These are phyloP conservation scores for Cottus gobio DNA, from an alignment of 2,113 vertebrate genomes.

Conservation along the genomic window DNA sequence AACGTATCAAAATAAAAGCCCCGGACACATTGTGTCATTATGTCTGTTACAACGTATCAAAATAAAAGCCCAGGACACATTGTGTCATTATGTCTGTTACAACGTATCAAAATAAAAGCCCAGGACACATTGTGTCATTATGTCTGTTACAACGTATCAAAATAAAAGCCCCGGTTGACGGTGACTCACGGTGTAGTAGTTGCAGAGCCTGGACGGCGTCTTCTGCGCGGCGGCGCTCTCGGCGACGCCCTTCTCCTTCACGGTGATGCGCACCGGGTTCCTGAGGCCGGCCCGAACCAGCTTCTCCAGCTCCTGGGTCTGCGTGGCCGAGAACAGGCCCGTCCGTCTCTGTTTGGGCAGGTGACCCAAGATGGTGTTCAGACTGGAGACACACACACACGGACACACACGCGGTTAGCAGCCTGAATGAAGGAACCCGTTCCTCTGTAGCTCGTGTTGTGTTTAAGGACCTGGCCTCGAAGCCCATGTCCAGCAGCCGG, in stretches of 20 bases:
- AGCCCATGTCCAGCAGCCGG: conserved; percentile 95
- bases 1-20: too few species aligned
- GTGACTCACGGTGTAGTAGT: conserved; percentile 90
- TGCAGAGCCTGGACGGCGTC: conserved; percentile 91
- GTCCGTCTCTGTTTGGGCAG: conserved; percentile 97
- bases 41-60: too few species aligned
- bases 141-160: too few species aligned
- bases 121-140: not conserved
- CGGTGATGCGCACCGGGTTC: conserved; percentile 93
- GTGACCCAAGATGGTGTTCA: conserved; percentile 91
- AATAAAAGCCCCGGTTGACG: too few species aligned
- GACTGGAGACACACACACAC: conserved; percentile 72
- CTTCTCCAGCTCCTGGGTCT: conserved; percentile 97
- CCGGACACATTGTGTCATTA: not conserved
- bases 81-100: too few species aligned
- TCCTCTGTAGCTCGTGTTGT: not conserved
- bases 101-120: too few species aligned
- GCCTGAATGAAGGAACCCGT: not conserved
- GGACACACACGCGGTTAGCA: not conserved
- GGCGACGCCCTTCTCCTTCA: conserved; percentile 94
- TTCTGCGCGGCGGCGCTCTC: conserved; percentile 86
- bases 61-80: too few species aligned
- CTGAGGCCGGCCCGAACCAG: conserved; percentile 94
- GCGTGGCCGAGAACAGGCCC: conserved; percentile 96
- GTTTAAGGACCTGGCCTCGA: conserved; percentile 89